Evolutionary conservation across 2,113 vertebrate genomes (phyloP).

Genomic region (Haplotaxodon microlepis): DNA sequence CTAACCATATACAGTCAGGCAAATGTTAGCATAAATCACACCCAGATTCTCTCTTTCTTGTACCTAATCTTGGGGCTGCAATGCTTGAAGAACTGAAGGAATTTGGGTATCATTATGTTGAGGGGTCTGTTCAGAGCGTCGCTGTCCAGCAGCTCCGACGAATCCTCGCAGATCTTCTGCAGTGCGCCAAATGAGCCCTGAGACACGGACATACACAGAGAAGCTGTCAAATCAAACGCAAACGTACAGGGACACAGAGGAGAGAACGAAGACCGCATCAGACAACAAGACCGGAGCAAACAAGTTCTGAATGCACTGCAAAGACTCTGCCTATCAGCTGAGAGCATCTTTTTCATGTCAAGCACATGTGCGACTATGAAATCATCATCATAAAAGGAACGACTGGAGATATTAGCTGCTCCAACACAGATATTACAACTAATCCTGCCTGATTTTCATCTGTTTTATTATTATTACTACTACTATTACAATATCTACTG

Average conservation of each 20-base stretch:
- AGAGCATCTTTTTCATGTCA: background rate
- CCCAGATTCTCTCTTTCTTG: background rate
- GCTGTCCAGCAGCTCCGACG: slow-evolving; percentile 90
- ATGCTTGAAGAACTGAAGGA: slow-evolving; percentile 95
- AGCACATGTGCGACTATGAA: background rate
- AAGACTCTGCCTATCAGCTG: background rate
- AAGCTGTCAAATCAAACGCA: slow-evolving; percentile 57
- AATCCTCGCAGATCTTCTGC: slow-evolving; percentile 96
- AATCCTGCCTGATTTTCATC: background rate
- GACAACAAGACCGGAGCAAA: background rate
- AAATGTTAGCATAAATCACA: slow-evolving; percentile 15
- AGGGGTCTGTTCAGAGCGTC: slow-evolving; percentile 90
- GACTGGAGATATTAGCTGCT: background rate
- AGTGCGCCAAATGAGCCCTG: slow-evolving; percentile 92
- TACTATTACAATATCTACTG: background rate
- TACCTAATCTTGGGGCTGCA: slow-evolving; percentile 96
- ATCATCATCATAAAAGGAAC: background rate
- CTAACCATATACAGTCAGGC: background rate
- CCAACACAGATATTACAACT: background rate
- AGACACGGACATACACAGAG: slow-evolving; percentile 50
- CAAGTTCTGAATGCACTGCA: background rate
- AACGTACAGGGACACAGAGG: slow-evolving; percentile 48
- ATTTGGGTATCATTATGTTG: slow-evolving; percentile 94
- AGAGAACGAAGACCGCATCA: slow-evolving; percentile 50
- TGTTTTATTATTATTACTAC: background rate